Evolutionary conservation across 2,797 vertebrate species (phyloP), one percentile per base, ranked within the genome.

Genomic region (Taeniopygia guttata): DNA sequence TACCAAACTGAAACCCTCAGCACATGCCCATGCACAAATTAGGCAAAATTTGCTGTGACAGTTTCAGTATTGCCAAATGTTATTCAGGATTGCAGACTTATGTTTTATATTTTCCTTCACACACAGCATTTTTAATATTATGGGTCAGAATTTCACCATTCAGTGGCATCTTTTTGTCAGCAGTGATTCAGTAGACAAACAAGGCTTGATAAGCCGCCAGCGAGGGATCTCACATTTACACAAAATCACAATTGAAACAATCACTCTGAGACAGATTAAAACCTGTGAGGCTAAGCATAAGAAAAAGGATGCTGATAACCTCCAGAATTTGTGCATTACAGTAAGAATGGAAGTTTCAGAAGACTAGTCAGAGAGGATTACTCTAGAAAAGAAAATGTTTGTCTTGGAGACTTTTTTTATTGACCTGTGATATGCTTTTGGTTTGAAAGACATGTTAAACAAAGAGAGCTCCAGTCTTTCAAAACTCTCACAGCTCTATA

Each of bases 401-500:
- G 38, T 74, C 91, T 94, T 88, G 80, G 85, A 94, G 63, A 75
- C 64, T 73, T 93, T 92, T 92, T 95, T 91, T 63, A 81, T 68
- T 96, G 91, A 94, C 83, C 76, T 88, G 34, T 79, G 85, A 73
- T 91, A 84, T 64, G 74, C 63, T 91, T 87, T 75, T 84, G 67
- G 56, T 78, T 95, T 94, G 89, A 96, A 94, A 96, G 89, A 82
- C 79, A 26, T 27, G 48, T 83, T 87, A 97, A 97, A 96, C 96
- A 97, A 97, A 97, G 95, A 93, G 42, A 69, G n/a, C 92, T 66
- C 66, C 59, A 93, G 48, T 59, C 48, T 97, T 97, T 93, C 96
- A 95, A 94, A 93, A 93, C 91, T 96, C 95, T 96, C 88, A 83
- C 77, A 88, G 93, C 55, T 92, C 96, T 96, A 97, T 97, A 98